A percentile compares a stretch with the other conserved stretches of the same genome.
Evolutionary conservation across 2,888 invertebrate genomes (phyloP).

Genomic region (Mythimna lalbum): DNA sequence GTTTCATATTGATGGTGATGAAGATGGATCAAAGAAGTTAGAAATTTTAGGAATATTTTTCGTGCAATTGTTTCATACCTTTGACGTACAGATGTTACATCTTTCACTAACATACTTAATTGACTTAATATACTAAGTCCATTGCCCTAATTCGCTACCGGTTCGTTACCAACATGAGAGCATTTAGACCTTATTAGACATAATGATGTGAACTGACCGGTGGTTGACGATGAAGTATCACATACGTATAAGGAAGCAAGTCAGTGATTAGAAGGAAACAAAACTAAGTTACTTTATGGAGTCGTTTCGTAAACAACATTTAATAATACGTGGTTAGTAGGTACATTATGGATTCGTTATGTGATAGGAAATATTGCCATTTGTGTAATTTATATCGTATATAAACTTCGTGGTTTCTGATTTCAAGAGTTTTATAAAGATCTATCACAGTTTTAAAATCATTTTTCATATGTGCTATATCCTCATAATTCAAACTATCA

Average conservation of each 20-base stretch:
- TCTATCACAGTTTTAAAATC: background rate
- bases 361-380: constrained; percentile 16
- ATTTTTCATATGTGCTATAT: background rate
- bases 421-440: background rate
- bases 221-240: constrained; percentile 43
- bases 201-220: constrained; percentile 52
- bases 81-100: background rate
- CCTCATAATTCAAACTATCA: constrained; percentile 10
- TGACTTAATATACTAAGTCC: background rate
- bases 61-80: background rate
- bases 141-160: constrained; percentile 23
- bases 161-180: constrained; percentile 26
- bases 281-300: constrained; percentile 33
- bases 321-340: constrained; percentile 33
- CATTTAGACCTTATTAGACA: constrained; percentile 47
- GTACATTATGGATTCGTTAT: constrained; percentile 12
- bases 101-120: background rate
- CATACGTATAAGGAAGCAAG: constrained; percentile 49
- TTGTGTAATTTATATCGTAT: background rate
- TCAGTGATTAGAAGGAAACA: constrained; percentile 46
- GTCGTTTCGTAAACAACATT: constrained; percentile 45
- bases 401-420: background rate
- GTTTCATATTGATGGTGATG: constrained; percentile 5
- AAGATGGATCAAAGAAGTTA: constrained; percentile 11
- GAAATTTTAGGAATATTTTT: background rate